phyloP scores from a whole-genome alignment of 2,888 invertebrate species.

The Drosophila pegasa region DNA sequence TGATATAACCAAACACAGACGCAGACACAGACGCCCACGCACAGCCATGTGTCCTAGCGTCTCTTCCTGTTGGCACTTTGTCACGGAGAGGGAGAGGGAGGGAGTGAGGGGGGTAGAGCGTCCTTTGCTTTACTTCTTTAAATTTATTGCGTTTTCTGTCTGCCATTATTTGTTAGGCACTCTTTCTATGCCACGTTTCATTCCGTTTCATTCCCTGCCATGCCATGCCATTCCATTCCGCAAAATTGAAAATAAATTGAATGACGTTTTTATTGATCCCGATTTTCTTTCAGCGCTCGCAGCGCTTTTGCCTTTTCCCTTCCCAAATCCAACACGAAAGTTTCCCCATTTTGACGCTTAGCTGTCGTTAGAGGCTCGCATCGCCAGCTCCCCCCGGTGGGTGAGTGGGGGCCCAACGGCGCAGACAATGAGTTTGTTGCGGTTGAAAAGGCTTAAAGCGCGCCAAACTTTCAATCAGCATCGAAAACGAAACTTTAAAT shows the following conservation, averaged over 20 bases:
- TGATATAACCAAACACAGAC: slow-evolving; percentile 65
- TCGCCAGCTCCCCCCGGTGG: neutral
- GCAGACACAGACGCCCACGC: slow-evolving; percentile 20
- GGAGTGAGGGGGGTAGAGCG: slow-evolving; percentile 3
- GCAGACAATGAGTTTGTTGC: slow-evolving; percentile 34
- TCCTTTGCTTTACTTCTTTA: slow-evolving; percentile 70
- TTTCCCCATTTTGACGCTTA: slow-evolving; percentile 72
- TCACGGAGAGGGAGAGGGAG: slow-evolving; percentile 27
- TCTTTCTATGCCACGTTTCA: slow-evolving; percentile 37
- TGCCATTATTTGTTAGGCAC: slow-evolving; percentile 77
- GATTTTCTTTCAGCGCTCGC: slow-evolving; percentile 66
- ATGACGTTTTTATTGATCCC: slow-evolving; percentile 80
- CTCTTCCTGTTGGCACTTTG: slow-evolving; percentile 53
- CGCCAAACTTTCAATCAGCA: neutral
- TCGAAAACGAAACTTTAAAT: neutral
- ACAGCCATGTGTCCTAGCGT: slow-evolving; percentile 17
- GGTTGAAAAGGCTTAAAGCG: slow-evolving; percentile 22
- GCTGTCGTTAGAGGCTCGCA: slow-evolving; percentile 55
- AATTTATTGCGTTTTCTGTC: slow-evolving; percentile 80
- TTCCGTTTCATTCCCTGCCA: slow-evolving; percentile 17
- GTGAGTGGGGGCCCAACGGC: neutral
- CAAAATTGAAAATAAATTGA: slow-evolving; percentile 81
- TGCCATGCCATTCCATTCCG: slow-evolving; percentile 48
- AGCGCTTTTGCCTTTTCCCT: slow-evolving; percentile 33
- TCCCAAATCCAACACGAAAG: slow-evolving; percentile 9